phyloP scores from a whole-genome alignment of 2,888 invertebrate genomes.

The Dioctria rufipes region DNA sequence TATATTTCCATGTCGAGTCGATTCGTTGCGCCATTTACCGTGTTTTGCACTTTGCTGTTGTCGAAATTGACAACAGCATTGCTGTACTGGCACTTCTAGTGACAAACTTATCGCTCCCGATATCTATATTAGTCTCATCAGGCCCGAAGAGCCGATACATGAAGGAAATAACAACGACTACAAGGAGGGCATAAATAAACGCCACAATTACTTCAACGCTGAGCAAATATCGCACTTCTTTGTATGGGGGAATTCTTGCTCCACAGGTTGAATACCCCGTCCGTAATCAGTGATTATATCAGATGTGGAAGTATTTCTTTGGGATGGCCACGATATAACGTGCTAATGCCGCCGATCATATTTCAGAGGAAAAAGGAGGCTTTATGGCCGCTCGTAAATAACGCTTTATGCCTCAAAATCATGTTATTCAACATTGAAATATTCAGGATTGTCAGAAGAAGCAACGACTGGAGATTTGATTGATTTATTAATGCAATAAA shows the following conservation, averaged over 20 bases:
- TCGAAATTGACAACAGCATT: conserved; percentile 36
- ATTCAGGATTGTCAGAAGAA: conserved; percentile 18
- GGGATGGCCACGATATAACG: not conserved
- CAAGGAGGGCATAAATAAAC: not conserved
- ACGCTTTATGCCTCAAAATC: conserved; percentile 5
- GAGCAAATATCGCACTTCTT: conserved; percentile 29
- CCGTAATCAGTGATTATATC: not conserved
- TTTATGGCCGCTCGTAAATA: conserved; percentile 21
- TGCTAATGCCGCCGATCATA: not conserved
- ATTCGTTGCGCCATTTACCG: not conserved
- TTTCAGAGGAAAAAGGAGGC: conserved; percentile 7
- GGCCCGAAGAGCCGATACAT: not conserved
- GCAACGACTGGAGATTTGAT: conserved; percentile 26
- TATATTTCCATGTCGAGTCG: not conserved
- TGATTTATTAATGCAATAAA: conserved; percentile 47
- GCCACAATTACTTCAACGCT: conserved; percentile 24
- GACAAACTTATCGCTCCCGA: conserved; percentile 42
- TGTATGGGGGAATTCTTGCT: not conserved
- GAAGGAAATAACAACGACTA: conserved; percentile 17
- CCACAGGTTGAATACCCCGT: not conserved
- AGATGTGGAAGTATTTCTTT: not conserved
- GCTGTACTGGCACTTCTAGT: conserved; percentile 6
- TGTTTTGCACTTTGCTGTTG: not conserved
- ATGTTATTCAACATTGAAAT: conserved; percentile 35
- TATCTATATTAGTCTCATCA: conserved; percentile 22